Conservation (phyloP, 2,797 vertebrate genomes). For the Capromys pilorides region DNA sequence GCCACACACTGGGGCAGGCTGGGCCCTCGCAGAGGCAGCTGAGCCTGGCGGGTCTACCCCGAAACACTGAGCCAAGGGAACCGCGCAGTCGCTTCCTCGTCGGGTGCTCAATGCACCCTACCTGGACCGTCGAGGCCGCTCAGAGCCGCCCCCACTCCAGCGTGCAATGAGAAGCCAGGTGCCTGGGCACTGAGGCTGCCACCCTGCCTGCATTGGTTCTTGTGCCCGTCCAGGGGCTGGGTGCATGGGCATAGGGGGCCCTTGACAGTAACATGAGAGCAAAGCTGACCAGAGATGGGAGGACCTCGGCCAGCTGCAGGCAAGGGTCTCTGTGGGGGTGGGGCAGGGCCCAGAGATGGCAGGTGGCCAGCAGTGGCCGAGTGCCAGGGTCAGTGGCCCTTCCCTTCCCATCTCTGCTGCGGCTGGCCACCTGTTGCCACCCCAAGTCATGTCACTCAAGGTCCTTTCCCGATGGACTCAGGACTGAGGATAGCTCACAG, state of each 20-base stretch:
- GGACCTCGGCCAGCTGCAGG: fast-evolving
- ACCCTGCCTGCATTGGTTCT: fast-evolving
- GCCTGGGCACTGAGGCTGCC: fast-evolving
- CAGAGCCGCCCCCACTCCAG: fast-evolving
- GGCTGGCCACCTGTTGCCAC: neutral
- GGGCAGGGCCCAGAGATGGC: neutral
- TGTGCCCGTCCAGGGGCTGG: fast-evolving
- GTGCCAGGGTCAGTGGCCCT: fast-evolving
- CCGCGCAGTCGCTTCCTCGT: fast-evolving
- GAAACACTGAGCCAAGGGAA: neutral
- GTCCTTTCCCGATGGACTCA: neutral
- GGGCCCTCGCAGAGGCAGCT: neutral
- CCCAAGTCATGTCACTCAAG: fast-evolving
- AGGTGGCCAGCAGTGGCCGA: neutral
- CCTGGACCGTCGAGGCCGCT: neutral
- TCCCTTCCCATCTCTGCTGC: fast-evolving
- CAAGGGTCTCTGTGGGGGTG: neutral
- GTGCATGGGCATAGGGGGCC: neutral
- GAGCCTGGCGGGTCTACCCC: fast-evolving
- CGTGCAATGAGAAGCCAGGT: neutral
- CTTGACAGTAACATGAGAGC: fast-evolving
- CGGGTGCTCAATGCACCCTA: too few species aligned
- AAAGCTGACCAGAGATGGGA: fast-evolving
- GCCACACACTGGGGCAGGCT: fast-evolving
- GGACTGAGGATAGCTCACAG: neutral